Conservation (phyloP, 2,113 vertebrate species). For the Pampusana beccarii region DNA sequence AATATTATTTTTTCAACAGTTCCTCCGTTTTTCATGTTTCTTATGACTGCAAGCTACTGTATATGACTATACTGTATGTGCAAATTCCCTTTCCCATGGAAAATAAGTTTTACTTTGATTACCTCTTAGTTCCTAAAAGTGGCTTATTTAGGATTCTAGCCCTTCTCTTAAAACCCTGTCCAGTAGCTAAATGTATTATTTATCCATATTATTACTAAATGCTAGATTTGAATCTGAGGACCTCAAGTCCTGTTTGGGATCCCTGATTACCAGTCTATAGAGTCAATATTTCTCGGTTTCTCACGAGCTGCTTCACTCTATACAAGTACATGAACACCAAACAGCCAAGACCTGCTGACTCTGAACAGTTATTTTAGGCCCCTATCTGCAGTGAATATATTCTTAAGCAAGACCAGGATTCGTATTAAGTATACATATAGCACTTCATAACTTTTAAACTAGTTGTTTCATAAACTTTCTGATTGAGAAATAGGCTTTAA, state of each 20-base stretch:
- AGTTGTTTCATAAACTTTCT: not conserved
- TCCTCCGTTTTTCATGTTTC: not conserved
- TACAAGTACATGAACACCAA: not conserved
- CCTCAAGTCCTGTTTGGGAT: not conserved
- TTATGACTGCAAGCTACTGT: not conserved
- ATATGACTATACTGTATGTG: not conserved
- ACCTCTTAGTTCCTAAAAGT: not conserved
- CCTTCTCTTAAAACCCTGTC: not conserved
- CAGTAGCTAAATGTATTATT: not conserved
- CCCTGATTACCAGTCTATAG: not conserved
- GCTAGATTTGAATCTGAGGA: not conserved
- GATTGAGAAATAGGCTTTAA: not conserved
- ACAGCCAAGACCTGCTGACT: not conserved
- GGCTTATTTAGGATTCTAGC: not conserved
- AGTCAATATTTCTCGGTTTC: not conserved
- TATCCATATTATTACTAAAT: not conserved
- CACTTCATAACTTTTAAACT: not conserved
- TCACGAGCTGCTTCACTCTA: not conserved
- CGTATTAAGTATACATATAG: not conserved
- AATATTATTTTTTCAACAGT: not conserved
- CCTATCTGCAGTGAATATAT: not conserved
- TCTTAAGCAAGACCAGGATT: not conserved
- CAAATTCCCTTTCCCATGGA: not conserved
- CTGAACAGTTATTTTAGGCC: not conserved
- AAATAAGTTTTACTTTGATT: not conserved